Conservation (phyloP, 64 coral and sea anemone species). For the Stichodactyla helianthus region DNA sequence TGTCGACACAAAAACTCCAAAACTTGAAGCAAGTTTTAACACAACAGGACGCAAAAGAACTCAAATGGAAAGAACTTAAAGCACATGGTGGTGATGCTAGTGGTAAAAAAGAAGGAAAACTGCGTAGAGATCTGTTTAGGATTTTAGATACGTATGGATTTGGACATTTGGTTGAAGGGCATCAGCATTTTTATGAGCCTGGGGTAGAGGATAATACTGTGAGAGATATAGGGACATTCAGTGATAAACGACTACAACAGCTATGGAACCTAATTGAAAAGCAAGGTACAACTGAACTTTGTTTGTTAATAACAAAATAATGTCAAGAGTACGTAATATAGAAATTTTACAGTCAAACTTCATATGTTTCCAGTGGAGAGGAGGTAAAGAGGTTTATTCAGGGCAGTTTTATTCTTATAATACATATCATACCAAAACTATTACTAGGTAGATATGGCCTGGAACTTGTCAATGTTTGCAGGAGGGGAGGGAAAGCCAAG, state of each 20-base stretch:
- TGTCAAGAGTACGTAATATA: too few species aligned
- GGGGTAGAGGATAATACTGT: conserved; percentile 28
- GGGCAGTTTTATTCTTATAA: too few species aligned
- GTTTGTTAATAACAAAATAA: too few species aligned
- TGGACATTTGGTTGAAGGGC: conserved; percentile 24
- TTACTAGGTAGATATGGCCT: too few species aligned
- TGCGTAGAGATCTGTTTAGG: conserved; percentile 44
- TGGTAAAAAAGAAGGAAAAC: conserved; percentile 52
- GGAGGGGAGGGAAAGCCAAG: too few species aligned
- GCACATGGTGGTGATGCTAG: conserved; percentile 50
- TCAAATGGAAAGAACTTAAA: conserved; percentile 75
- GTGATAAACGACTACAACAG: conserved; percentile 34
- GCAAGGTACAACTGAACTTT: conserved; percentile 20
- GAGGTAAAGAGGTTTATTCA: too few species aligned
- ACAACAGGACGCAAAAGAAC: conserved; percentile 62
- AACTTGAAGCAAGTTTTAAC: conserved; percentile 40
- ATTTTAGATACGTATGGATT: conserved; percentile 60
- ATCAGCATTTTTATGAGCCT: background rate
- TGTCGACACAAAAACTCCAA: conserved; percentile 64
- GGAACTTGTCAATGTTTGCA: too few species aligned
- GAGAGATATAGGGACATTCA: conserved; percentile 18
- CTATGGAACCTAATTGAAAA: conserved; percentile 30
- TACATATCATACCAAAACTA: too few species aligned
- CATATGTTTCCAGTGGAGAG: too few species aligned
- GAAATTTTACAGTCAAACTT: too few species aligned